Evolutionary conservation across 2,888 invertebrate species (phyloP), one percentile per base, ranked within the genome.

Genomic region (Teleogryllus oceanicus): DNA sequence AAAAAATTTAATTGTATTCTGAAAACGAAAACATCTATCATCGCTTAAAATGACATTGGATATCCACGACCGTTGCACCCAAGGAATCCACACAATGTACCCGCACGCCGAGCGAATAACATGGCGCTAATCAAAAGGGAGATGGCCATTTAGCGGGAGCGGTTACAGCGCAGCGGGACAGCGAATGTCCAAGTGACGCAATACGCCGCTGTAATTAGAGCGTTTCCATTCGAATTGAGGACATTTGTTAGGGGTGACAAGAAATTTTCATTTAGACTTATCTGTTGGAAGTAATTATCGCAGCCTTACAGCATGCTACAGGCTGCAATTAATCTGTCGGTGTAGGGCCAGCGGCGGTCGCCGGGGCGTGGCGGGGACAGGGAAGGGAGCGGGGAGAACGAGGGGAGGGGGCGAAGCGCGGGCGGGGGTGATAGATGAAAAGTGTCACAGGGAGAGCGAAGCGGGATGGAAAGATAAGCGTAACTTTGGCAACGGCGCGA

Each of bases 241-340:
- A 62, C 62, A 62, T 62, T 62, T n/a, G 62, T 62, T n/a, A 62
- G 62, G n/a, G n/a, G 62, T 62, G 62, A 62, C 62, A 62, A 62
- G 62, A 62, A 37, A 62, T 62, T 62, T 62, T 62, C 62, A 62
- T 62, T 62, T 62, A 13, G 62, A 62, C 13, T 62, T 62, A 62
- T 62, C 62, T 62, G 62, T n/a, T 62, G 62, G 62, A 62, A 62
- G 62, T 62, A 62, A 62, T 62, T 62, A 62, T 62, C 62, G 62
- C 16, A 62, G 62, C 62, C 62, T 62, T 62, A 62, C 62, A 62
- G 62, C 13, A 62, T 18, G 62, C 62, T 62, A 62, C 62, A 62
- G 13, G 16, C 62, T 18, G 62, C 62, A 62, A 62, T 62, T 62
- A 62, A 62, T 62, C 62, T 62, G 62, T 62, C 62, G 62, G 16